Evolutionary conservation across 2,888 invertebrate genomes (phyloP).

Genomic region (Cybosia mesomella): DNA sequence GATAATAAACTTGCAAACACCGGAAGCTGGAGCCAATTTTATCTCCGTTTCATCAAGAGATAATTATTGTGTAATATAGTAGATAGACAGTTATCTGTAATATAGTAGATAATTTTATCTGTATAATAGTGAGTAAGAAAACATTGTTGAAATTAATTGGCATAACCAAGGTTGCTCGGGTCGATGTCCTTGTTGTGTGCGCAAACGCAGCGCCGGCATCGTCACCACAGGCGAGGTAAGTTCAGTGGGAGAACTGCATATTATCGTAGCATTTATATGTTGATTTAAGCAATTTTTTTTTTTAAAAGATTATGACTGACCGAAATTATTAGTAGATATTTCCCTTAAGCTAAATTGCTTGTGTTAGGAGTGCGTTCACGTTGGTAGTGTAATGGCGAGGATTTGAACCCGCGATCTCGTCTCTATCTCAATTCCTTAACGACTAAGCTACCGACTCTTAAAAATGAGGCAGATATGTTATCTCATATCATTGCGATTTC

Average conservation of each 20-base stretch:
- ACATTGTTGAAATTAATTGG: slow-evolving; percentile 78
- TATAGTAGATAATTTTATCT: slow-evolving; percentile 52
- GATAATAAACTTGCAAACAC: slow-evolving; percentile 33
- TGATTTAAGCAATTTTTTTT: too few species aligned
- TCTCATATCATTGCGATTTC: too few species aligned
- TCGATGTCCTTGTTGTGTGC: slow-evolving; percentile 75
- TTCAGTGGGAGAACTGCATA: neutral
- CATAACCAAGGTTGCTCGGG: slow-evolving; percentile 76
- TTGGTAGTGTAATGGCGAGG: too few species aligned
- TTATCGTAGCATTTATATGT: neutral
- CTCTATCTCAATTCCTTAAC: too few species aligned
- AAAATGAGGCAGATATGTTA: too few species aligned
- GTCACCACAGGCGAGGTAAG: slow-evolving; percentile 2
- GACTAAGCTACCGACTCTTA: too few species aligned
- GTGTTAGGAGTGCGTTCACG: too few species aligned
- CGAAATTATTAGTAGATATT: too few species aligned
- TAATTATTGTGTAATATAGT: slow-evolving; percentile 24
- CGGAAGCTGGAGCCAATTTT: slow-evolving; percentile 42
- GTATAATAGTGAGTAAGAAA: slow-evolving; percentile 63
- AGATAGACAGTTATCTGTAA: slow-evolving; percentile 25
- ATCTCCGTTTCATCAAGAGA: slow-evolving; percentile 41
- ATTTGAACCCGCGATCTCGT: too few species aligned
- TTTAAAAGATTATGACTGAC: too few species aligned
- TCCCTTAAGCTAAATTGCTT: too few species aligned
- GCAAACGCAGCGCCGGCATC: slow-evolving; percentile 52